These are phyloP conservation scores for Actinia tenebrosa DNA, from an alignment of 64 coral and sea anemone genomes.

Conservation along the genomic window DNA sequence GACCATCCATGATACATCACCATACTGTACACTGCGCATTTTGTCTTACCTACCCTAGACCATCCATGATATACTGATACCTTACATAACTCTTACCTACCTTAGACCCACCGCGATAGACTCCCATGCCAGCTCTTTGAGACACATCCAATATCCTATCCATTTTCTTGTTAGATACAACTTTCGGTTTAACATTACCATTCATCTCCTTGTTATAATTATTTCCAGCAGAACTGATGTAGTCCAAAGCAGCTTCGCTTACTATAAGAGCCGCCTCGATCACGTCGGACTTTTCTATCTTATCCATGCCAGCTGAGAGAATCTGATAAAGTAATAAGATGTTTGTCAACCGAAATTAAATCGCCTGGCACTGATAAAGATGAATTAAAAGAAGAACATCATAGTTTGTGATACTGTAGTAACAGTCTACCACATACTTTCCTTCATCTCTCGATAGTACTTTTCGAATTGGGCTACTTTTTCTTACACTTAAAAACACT, in stretches of 20 bases:
- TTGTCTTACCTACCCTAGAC: background rate
- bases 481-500: too few species aligned
- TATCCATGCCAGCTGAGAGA: background rate
- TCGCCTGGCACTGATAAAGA: too few species aligned
- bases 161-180: background rate
- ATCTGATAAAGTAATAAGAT: background rate
- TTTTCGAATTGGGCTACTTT: too few species aligned
- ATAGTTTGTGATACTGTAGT: too few species aligned
- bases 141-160: background rate
- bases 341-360: too few species aligned
- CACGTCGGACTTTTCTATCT: background rate
- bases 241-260: conserved; percentile 6
- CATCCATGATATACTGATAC: background rate
- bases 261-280: conserved; percentile 5
- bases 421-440: too few species aligned
- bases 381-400: too few species aligned
- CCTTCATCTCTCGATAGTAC: too few species aligned
- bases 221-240: background rate
- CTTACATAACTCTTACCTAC: background rate
- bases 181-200: background rate
- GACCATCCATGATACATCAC: background rate
- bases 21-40: background rate
- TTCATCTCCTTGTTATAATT: background rate
- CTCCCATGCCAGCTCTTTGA: background rate
- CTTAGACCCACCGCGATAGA: background rate